Evolutionary conservation across 2,888 invertebrate genomes (phyloP).

Genomic region (Thyatira batis): DNA sequence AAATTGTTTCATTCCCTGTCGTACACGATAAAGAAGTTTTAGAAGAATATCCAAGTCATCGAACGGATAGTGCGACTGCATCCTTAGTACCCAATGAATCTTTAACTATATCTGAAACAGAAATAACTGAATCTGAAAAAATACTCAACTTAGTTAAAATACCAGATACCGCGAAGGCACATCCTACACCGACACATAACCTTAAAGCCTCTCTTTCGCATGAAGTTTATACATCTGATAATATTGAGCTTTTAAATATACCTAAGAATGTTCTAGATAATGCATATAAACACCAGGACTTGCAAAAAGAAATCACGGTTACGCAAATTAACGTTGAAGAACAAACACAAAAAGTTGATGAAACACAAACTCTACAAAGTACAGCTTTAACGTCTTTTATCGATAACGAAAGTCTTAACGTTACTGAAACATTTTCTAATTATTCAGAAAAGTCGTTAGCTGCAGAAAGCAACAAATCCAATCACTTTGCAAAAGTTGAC

Average conservation of each 20-base stretch:
- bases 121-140: slow-evolving; percentile 85
- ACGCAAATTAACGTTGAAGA: slow-evolving; percentile 75
- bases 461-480: slow-evolving; percentile 54
- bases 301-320: slow-evolving; percentile 66
- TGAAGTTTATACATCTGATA: slow-evolving; percentile 71
- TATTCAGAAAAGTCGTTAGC: slow-evolving; percentile 77
- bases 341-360: slow-evolving; percentile 72
- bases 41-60: slow-evolving; percentile 45
- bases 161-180: slow-evolving; percentile 45
- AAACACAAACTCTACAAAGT: slow-evolving; percentile 79
- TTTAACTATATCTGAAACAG: slow-evolving; percentile 83
- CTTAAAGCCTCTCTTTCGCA: slow-evolving; percentile 68
- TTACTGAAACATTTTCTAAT: slow-evolving; percentile 79
- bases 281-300: slow-evolving; percentile 58
- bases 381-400: slow-evolving; percentile 79
- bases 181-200: slow-evolving; percentile 51
- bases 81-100: slow-evolving; percentile 83
- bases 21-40: slow-evolving; percentile 85
- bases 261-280: slow-evolving; percentile 36
- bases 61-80: slow-evolving; percentile 62
- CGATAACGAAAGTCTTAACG: slow-evolving; percentile 82
- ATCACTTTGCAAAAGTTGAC: slow-evolving; percentile 76
- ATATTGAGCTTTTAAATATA: slow-evolving; percentile 50
- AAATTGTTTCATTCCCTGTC: slow-evolving; percentile 82
- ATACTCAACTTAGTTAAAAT: slow-evolving; percentile 62